These are phyloP conservation scores for Calliopum simillimum DNA, from an alignment of 2,888 invertebrate species.

Conservation along the genomic window DNA sequence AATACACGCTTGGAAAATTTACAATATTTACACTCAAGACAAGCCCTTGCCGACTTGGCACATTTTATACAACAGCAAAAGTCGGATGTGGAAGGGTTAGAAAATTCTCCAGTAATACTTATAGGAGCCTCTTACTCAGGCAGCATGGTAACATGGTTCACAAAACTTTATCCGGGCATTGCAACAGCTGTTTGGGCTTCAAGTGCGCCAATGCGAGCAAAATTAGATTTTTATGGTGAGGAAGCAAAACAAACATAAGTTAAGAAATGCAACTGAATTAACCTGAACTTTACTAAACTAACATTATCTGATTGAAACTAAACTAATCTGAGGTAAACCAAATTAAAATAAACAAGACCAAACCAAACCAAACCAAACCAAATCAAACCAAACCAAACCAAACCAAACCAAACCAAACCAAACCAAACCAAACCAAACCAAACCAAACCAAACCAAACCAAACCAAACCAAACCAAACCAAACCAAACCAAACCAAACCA, in stretches of 20 bases:
- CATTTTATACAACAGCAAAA: conserved; percentile 71
- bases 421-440: too few species aligned
- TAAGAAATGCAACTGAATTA: neutral
- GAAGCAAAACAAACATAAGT: neutral
- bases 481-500: too few species aligned
- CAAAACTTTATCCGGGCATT: conserved; percentile 73
- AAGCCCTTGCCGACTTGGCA: conserved; percentile 75
- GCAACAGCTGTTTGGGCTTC: conserved; percentile 72
- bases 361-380: too few species aligned
- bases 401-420: too few species aligned
- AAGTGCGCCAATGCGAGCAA: conserved; percentile 74
- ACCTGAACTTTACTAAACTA: too few species aligned
- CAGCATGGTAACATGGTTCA: conserved; percentile 76
- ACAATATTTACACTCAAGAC: conserved; percentile 72
- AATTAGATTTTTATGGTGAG: conserved; percentile 70
- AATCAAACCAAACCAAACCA: too few species aligned
- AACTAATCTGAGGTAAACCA: too few species aligned
- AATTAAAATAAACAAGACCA: too few species aligned
- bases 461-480: too few species aligned
- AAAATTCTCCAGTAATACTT: conserved; percentile 66
- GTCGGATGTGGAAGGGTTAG: conserved; percentile 49
- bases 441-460: too few species aligned
- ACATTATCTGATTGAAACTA: too few species aligned
- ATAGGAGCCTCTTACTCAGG: conserved; percentile 77
- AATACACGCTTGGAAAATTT: conserved; percentile 69